Base-by-base conservation (phyloP, 2,888 invertebrate species). In the Hirtodrosophila histrioides region DNA sequence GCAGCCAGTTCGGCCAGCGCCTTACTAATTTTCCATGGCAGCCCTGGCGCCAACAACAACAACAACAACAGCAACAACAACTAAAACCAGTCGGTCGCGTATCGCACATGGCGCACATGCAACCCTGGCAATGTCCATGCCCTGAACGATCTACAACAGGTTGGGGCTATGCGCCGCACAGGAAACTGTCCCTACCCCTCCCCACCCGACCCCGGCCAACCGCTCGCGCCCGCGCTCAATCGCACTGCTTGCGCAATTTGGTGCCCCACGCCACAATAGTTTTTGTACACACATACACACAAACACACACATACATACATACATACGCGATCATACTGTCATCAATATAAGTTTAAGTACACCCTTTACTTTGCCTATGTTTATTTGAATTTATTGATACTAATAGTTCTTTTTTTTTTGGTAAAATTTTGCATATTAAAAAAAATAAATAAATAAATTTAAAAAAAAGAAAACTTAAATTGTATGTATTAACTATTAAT, bases 11-110 rank as follows among this genome's bases (percentile, higher is more conserved):
- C 66, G 70, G 73, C 45, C 71, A 75, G 73, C 45, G 80, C 81
- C 84, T 81, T 70, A 81, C 88, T 86, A 88, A 88, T 88, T 88
- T 71, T 73, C 75, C 69, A 75, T 81, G 78, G 74, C 82, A 87
- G 84, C 88, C 88, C 82, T 80, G 81, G 84, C 86, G 88, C 86
- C 84, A 86, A 60, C 69, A 77, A 56, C 76, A 56, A 24, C 53
- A 70, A 11, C 27, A 11, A 33, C 35, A 50, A 9, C 33, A 8
- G 48, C 10, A 43, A 11, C n/a, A 40, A 31, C 5, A 45, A 23
- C 8, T 31, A 41, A 44, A 69, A 62, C 54, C 63, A 57, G 63
- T 69, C 48, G 44, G 33, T 11, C 54, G 69, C 67, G 67, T 70
- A 73, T 70, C 75, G 71, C 72, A 72, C 75, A 72, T 75, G 72